Base-by-base conservation (phyloP, 2,888 invertebrate genomes). In the Tortrix viridana region DNA sequence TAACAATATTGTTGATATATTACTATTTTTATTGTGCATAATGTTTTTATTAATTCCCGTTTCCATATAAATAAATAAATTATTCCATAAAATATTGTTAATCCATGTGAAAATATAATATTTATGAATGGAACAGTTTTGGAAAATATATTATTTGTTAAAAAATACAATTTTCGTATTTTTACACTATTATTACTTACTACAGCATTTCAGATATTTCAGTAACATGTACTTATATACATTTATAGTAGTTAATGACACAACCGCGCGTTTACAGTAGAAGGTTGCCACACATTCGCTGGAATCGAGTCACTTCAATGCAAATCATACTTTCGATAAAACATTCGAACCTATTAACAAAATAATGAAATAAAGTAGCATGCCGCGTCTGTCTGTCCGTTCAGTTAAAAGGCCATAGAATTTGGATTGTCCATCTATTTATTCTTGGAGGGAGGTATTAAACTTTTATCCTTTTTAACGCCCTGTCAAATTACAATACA, bases 81-180 rank as follows among this genome's bases (percentile, higher is more conserved):
- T 18, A 49, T 50, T 44, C 37, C 19, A 50, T 37, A 47, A 57
- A 56, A 63, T 49, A 65, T 56, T 57, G 48, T 46, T 52, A 12
- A 44, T 22, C 44, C 49, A 49, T 26, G 32, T 48, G 52, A 43
- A 58, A 65, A 48, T 60, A 66, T 65, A 50, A 60, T 65, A 43
- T 61, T 44, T 54, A 53, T 60, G 58, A 68, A 75, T 77, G 77
- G 76, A 78, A 76, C 75, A 73, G 75, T 60, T 72, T 62, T 71
- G 55, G 64, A 70, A 74, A 70, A 75, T 76, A 74, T 61, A 66
- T 71, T 67, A 69, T 62, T 70, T 68, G 59, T 47, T 12, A 53
- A 56, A 67, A 71, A 70, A 68, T 66, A 68, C 56, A 60, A 65
- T 67, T 55, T 65, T 64, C 65, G 60, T 47, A 58, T 58, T 50